Evolutionary conservation across 1,140 invertebrate genomes (phyloP).

Genomic region (Bombus fervidus): DNA sequence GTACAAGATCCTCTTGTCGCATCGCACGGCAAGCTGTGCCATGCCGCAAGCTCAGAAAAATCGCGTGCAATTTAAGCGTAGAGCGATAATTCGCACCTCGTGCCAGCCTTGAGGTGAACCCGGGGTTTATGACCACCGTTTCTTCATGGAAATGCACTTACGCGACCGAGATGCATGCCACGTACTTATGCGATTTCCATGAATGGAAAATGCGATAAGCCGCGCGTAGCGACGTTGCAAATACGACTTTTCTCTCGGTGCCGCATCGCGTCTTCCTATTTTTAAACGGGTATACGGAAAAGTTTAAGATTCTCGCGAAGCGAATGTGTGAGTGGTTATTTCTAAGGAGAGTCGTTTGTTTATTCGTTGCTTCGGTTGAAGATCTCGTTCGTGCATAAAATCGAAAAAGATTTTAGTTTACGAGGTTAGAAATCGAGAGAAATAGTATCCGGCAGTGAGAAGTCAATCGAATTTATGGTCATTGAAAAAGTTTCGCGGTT

Average conservation of each 20-base stretch:
- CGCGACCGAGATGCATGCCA: not conserved
- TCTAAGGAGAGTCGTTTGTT: not conserved
- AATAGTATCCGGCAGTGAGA: not conserved
- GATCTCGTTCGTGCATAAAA: not conserved
- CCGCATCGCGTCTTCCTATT: not conserved
- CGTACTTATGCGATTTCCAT: slow-evolving; percentile 36
- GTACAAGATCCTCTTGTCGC: not conserved
- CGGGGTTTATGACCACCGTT: slow-evolving; percentile 37
- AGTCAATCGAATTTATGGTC: not conserved
- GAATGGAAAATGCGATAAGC: slow-evolving; percentile 48
- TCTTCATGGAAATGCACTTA: slow-evolving; percentile 37
- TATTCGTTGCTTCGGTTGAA: not conserved
- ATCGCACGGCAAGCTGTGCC: not conserved
- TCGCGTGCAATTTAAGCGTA: slow-evolving; percentile 46
- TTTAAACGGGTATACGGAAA: not conserved
- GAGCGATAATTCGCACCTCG: slow-evolving; percentile 53
- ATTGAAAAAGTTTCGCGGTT: not conserved
- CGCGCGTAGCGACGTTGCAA: no score
- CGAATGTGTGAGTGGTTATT: not conserved
- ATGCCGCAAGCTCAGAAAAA: slow-evolving; percentile 28
- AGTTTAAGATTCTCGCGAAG: not conserved
- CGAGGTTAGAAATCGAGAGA: not conserved
- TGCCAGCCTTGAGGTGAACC: slow-evolving; percentile 45
- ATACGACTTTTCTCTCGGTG: not conserved
- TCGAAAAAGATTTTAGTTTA: no score